A percentile compares a stretch with the other conserved stretches of the same genome.
phyloP scores from a whole-genome alignment of 2,113 vertebrate genomes.

The Anolis sagrei region DNA sequence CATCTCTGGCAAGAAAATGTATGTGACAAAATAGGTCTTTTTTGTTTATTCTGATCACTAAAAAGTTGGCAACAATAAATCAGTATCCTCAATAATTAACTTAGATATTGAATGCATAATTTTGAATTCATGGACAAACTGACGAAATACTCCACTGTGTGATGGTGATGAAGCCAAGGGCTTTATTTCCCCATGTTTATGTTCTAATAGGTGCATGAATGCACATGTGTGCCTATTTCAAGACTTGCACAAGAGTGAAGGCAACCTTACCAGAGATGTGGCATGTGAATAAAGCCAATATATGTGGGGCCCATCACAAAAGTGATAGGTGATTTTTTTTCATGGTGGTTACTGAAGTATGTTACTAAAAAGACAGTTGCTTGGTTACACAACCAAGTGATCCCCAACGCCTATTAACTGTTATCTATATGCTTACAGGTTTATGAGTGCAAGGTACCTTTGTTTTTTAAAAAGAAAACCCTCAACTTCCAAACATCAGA shows the following conservation, averaged over 20 bases:
- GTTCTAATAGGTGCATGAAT: too few species aligned
- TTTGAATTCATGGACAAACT: not conserved
- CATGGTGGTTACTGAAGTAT: not conserved
- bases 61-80: not conserved
- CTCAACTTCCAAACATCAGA: too few species aligned
- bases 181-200: too few species aligned
- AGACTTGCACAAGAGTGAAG: too few species aligned
- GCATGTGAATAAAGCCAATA: too few species aligned
- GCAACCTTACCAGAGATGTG: too few species aligned
- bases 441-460: not conserved
- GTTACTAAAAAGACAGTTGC: not conserved
- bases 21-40: not conserved
- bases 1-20: slow-evolving; percentile 23
- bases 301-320: too few species aligned
- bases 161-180: not conserved
- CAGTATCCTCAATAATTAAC: not conserved
- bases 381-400: not conserved
- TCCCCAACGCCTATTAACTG: too few species aligned
- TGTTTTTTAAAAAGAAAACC: not conserved
- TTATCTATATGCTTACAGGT: not conserved
- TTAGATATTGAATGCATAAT: not conserved
- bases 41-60: not conserved
- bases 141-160: not conserved
- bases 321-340: too few species aligned
- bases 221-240: too few species aligned